Base-by-base conservation (phyloP, 2,113 vertebrate species). In the Emydura subglobosa region DNA sequence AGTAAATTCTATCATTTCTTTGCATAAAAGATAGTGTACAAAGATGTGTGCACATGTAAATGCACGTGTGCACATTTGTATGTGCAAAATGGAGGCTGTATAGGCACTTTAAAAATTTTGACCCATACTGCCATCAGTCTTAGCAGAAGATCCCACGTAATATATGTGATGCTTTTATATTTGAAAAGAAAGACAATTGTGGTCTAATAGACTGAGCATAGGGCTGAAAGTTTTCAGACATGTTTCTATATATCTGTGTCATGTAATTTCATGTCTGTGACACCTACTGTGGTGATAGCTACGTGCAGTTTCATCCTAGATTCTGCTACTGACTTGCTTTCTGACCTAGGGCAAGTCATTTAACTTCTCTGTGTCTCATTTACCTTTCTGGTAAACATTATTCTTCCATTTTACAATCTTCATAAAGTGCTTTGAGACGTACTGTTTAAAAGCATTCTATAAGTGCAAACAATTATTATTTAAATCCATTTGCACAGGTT, bases 241-340 rank as follows among this genome's bases (percentile, higher is more conserved):
- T 79, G 39, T 39, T 79, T 31, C 0, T 0, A 81, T 51, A 72
- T 95, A 49, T 82, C 61, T 1, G 0, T 85, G 7, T 76, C 83
- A 93, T 83, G 47, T 55, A n/a, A 68, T 83, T 94, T 22, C 21
- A 39, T 72, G 19, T 86, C 78, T 89, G 78, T 85, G n/a, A 42
- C 82, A 79, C 42, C 13, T 47, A 14, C 27, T 6, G 16, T 47
- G 42, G 42, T 47, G 25, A 44, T 42, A 1, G 39, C 74, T 95
- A 2, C 85, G 27, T 88, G 90, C 85, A 49, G 47, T 87, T 92
- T 10, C 2, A 29, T 72, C 83, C 59, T 85, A 93, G 29, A 87
- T 87, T 92, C 72, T 95, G 82, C 54, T 22, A 83, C 10, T 74
- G 78, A 82, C 90, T 89, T 95, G 42, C 79, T 84, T 94, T 86